These are phyloP conservation scores for Eublepharis macularius DNA, from an alignment of 2,113 vertebrate genomes.

Conservation along the genomic window DNA sequence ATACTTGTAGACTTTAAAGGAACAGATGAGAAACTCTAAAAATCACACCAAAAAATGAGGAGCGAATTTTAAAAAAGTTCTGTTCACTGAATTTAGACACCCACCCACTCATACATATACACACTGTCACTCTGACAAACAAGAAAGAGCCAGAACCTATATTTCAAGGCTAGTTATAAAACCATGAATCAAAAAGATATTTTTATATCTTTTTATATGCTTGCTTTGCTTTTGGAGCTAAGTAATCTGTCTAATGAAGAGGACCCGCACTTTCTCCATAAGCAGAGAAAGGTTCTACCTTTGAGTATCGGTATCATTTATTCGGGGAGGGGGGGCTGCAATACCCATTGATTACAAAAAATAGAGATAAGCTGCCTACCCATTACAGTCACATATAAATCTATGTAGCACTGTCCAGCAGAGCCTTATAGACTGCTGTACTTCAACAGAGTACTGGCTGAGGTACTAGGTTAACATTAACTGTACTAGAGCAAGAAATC, in stretches of 20 bases:
- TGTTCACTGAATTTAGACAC: conserved; percentile 7
- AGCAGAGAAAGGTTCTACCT: neutral
- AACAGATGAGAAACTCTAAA: neutral
- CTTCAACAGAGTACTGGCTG: neutral
- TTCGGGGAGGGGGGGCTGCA: neutral
- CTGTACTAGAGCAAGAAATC: neutral
- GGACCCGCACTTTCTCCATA: neutral
- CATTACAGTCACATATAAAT: neutral
- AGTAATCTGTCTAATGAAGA: neutral
- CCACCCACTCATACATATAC: neutral
- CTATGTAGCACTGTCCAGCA: neutral
- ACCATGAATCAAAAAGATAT: neutral
- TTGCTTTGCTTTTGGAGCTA: neutral
- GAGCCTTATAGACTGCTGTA: neutral
- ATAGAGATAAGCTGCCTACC: neutral
- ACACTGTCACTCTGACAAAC: neutral
- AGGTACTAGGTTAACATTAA: neutral
- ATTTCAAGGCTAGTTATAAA: conserved; percentile 11
- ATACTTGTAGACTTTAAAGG: neutral
- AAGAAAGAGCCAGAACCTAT: neutral
- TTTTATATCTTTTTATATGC: too few relatives aligned
- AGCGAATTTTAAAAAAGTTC: neutral
- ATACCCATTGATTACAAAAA: neutral
- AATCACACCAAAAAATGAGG: neutral
- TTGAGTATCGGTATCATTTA: neutral